Base-by-base conservation (phyloP, 2,113 vertebrate genomes). In the rabbit (Oryctolagus cuniculus) region DNA sequence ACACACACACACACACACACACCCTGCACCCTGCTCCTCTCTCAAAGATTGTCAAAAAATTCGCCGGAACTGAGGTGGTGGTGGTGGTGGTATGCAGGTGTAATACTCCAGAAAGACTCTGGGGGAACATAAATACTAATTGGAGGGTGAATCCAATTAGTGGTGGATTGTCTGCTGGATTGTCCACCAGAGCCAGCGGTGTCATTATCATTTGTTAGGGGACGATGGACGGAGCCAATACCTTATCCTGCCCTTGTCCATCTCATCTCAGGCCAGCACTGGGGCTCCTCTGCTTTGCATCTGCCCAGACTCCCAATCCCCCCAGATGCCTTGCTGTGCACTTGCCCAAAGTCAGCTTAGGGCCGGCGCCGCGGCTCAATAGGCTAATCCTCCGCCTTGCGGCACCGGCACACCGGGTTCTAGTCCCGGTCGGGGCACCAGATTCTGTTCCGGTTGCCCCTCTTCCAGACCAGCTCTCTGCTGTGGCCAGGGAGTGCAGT, bases 111-210 rank as follows among this genome's bases (percentile, higher is more conserved):
- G 34, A 55, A 36, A 80, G 81, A 49, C 63, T 84, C 70, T n/a
- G 44, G 79, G 55, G 83, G 34, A 90, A 80, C 85, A 73, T 70
- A 93, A 85, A 75, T 95, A 82, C 72, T 96, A 29, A 85, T 89
- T 90, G 67, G 72, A 94, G 44, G 51, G 55, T 80, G 72, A 96
- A 38, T 93, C 72, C 63, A 75, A 69, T 94, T 75, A 66, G 49
- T 74, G 38, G 89, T 67, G 94, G 86, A 29, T 66, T 91, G 44
- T 44, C 44, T 44, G 44, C 19, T 84, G 55, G 53, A 91, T 91
- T 51, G 38, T 19, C 83, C 72, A 89, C 36, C 63, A 78, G 93
- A 94, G 88, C 87, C 84, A 89, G 91, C 85, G 77, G 58, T 44
- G 91, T 89, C 44, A 13, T 82, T 70, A 82, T 92, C 93, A 72